These are phyloP conservation scores for Alligator sinensis DNA, from an alignment of 2,113 vertebrate genomes.

Conservation along the genomic window DNA sequence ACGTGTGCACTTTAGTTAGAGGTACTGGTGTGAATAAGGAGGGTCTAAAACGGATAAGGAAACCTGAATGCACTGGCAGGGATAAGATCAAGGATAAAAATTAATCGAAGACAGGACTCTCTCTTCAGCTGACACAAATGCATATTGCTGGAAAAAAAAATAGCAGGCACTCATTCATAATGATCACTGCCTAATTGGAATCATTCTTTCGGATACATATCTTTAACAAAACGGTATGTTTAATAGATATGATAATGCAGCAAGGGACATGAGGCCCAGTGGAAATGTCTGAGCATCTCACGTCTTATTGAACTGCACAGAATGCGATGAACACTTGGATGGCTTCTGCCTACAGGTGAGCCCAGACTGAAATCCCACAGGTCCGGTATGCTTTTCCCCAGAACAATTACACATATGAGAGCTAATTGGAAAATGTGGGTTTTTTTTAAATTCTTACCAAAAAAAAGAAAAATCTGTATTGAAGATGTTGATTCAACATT, in stretches of 20 bases:
- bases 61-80: conserved; percentile 9
- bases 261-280: neutral
- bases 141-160: conserved; percentile 25
- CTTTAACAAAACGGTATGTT: conserved; percentile 50
- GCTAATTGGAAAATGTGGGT: neutral
- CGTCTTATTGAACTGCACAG: conserved; percentile 20
- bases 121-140: conserved; percentile 45
- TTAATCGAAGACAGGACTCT: conserved; percentile 45
- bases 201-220: conserved; percentile 48
- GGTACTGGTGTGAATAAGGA: conserved; percentile 26
- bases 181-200: conserved; percentile 43
- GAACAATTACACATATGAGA: neutral
- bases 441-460: rapidly evolving
- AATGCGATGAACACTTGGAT: conserved; percentile 28
- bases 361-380: conserved; percentile 39
- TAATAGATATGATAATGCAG: conserved; percentile 52
- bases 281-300: conserved; percentile 11
- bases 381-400: neutral
- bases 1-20: conserved; percentile 7
- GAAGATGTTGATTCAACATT: neutral
- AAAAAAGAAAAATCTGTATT: neutral
- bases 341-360: neutral
- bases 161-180: conserved; percentile 36
- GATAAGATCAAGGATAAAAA: conserved; percentile 50
- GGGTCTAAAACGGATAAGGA: conserved; percentile 31